These are phyloP conservation scores for Proterorhinus semilunaris DNA, from an alignment of 2,113 vertebrate species.

Conservation along the genomic window DNA sequence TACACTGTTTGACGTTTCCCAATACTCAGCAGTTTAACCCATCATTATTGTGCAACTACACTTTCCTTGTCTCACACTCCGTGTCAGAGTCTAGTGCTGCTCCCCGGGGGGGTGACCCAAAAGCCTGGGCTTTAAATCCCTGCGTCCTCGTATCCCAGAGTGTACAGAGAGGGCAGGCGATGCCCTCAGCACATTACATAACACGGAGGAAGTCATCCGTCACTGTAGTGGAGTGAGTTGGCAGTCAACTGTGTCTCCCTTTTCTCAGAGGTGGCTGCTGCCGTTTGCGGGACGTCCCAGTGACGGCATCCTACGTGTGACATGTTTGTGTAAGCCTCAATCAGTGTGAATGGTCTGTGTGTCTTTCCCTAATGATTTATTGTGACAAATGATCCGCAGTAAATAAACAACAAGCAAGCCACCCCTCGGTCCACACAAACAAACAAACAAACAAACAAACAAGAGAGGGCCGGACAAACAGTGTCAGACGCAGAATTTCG, in stretches of 20 bases:
- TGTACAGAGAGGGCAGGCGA: slow-evolving; percentile 53
- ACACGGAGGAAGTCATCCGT: slow-evolving; percentile 67
- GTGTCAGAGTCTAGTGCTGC: slow-evolving; percentile 9
- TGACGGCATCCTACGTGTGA: slow-evolving; percentile 34
- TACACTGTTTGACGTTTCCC: background rate
- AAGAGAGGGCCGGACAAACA: slow-evolving; percentile 57
- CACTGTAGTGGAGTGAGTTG: slow-evolving; percentile 44
- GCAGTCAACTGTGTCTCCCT: slow-evolving; percentile 39
- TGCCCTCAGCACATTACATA: slow-evolving; percentile 61
- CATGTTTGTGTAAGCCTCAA: slow-evolving; percentile 64
- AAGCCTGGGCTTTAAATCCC: slow-evolving; percentile 46
- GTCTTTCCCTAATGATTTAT: slow-evolving; percentile 61
- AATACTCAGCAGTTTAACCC: background rate
- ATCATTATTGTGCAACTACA: background rate
- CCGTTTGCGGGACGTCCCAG: slow-evolving; percentile 32
- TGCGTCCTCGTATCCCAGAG: slow-evolving; percentile 42
- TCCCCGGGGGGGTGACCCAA: slow-evolving; percentile 42
- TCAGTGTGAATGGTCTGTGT: slow-evolving; percentile 42
- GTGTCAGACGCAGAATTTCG: slow-evolving; percentile 19
- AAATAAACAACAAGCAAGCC: slow-evolving; percentile 68
- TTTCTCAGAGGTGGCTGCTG: slow-evolving; percentile 27
- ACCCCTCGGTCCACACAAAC: slow-evolving; percentile 58
- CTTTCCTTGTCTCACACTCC: background rate
- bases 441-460: slow-evolving; percentile 66
- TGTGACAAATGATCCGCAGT: slow-evolving; percentile 69